These are phyloP conservation scores for Ciona savignyi DNA, from an alignment of 23 tunicate genomes.

Conservation along the genomic window DNA sequence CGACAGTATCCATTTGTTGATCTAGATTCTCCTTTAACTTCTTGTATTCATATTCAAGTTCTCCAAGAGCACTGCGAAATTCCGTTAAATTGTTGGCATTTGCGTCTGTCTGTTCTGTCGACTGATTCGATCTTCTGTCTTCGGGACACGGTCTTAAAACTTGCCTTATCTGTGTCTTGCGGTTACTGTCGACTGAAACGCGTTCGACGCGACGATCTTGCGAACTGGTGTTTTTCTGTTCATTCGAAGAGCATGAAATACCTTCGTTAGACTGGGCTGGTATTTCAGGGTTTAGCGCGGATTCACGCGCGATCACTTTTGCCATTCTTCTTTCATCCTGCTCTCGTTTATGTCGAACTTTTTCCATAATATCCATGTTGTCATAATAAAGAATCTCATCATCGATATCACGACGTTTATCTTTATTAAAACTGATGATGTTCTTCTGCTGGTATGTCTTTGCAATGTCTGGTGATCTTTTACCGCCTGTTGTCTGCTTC, in stretches of 20 bases:
- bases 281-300: slow-evolving; percentile 6
- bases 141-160: neutral
- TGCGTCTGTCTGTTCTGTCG: neutral
- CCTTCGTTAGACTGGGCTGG: neutral
- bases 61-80: slow-evolving; percentile 32
- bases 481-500: neutral
- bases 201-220: slow-evolving; percentile 1
- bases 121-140: neutral
- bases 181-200: slow-evolving; percentile 4
- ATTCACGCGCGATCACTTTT: neutral
- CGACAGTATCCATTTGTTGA: neutral
- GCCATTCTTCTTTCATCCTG: slow-evolving; percentile 20
- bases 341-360: slow-evolving; percentile 40
- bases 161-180: slow-evolving; percentile 4
- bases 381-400: slow-evolving; percentile 72
- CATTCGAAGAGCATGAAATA: neutral
- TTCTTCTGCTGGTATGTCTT: too few species aligned
- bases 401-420: slow-evolving; percentile 12
- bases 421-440: neutral
- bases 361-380: slow-evolving; percentile 84
- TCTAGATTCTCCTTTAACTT: slow-evolving; percentile 30
- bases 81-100: neutral
- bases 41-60: slow-evolving; percentile 30
- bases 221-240: slow-evolving; percentile 6
- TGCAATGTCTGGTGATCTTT: neutral